Evolutionary conservation across 37 sponge, comb jelly and placozoan genomes (phyloP).

Genomic region (Chondrosia reniformis): DNA sequence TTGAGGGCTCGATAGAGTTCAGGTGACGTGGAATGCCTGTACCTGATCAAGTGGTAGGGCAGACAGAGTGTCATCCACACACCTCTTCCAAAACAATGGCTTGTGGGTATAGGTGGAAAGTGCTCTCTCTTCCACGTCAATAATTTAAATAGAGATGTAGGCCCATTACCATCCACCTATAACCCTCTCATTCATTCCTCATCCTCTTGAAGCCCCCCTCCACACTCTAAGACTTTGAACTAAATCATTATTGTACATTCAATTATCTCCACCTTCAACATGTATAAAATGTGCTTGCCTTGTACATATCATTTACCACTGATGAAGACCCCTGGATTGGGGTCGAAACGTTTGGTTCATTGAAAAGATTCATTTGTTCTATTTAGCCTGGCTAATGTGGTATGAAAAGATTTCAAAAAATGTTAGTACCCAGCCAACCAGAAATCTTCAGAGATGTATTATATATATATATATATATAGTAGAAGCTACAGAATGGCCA

Average conservation of each 20-base stretch:
- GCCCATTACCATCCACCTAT: background rate
- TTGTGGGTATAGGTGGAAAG: background rate
- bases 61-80: constrained; percentile 21
- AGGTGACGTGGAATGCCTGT: constrained; percentile 18
- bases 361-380: background rate
- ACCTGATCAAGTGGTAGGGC: constrained; percentile 4
- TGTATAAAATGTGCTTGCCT: background rate
- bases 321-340: no score
- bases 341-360: background rate
- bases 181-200: no score
- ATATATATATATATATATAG: no score
- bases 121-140: background rate
- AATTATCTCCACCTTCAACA: background rate
- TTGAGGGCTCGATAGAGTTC: constrained; percentile 19
- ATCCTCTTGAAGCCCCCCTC: background rate
- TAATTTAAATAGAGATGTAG: no score
- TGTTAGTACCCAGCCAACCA: no score
- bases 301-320: background rate
- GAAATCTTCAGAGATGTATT: no score
- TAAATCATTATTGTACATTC: background rate
- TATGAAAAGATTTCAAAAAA: no score
- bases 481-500: no score
- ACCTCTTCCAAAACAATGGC: constrained; percentile 40
- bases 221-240: background rate
- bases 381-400: background rate